Evolutionary conservation across 1,140 invertebrate species (phyloP), one percentile per base, ranked within the genome.

Genomic region (Eueides isabella): DNA sequence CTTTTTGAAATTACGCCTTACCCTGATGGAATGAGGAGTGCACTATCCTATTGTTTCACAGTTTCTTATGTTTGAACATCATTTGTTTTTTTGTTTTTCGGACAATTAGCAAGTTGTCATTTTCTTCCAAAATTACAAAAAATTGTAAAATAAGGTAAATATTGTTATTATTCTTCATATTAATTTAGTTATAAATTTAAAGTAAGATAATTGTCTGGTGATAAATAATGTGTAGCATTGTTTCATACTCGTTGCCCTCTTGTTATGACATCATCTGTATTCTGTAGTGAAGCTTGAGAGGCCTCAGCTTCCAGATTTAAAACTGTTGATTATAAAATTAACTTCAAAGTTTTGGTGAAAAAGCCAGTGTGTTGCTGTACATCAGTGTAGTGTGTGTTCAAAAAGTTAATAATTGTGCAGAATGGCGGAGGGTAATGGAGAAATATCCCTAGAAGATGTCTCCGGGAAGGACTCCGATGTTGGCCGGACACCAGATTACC

Each of bases 351-450:
- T 61, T 68, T 63, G 61, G 28, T 63, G 26, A 28, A 29, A 61
- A 67, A 73, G 62, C 62, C 30, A 67, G 71, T 67, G 74, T 62
- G 72, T 69, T 74, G 67, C 55, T 66, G 67, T 77, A 72, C 65
- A 69, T 79, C 61, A 86, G 88, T 90, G 87, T 84, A 86, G 86
- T 91, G 88, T 85, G 86, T 91, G 88, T 84, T 81, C 78, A 87
- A 84, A 84, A 79, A 73, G 80, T 81, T 89, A 90, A 90, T 88
- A 94, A 94, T 78, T 93, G 96, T 91, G 80, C 91, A 93, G 91
- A 95, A 97, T 97, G 97, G 97, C 97, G 95, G 97, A 97, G 95
- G 96, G 96, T 92, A 97, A 98, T 96, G 97, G 97, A 95, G 97
- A 97, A 95, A 95, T 97, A 94, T 95, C 96, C 94, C 94, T 96